A percentile compares a stretch with the other conserved stretches of the same genome.
These are phyloP conservation scores for Etheostoma nigrum DNA, from an alignment of 2,797 vertebrate species.

Conservation along the genomic window DNA sequence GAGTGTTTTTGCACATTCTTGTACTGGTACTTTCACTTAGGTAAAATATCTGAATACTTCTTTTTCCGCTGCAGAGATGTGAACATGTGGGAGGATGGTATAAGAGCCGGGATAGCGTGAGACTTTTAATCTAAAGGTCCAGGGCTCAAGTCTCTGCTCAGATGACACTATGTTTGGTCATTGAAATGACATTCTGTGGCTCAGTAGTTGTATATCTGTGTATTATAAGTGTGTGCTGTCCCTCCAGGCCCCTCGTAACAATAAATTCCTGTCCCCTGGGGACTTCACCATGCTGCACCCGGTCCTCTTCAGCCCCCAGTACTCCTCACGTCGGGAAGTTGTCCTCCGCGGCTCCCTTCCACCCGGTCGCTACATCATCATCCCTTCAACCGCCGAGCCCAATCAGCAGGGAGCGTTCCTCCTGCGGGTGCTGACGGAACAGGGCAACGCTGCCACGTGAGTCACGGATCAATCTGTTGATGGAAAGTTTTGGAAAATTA, in stretches of 20 bases:
- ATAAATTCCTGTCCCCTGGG: conserved; percentile 48
- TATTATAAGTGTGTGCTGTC: neutral
- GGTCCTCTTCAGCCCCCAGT: conserved; percentile 13
- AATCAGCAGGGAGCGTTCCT: conserved; percentile 82
- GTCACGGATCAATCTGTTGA: conserved; percentile 14
- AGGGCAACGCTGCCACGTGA: conserved; percentile 72
- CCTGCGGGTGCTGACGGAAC: conserved; percentile 80
- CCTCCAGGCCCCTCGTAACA: conserved; percentile 62
- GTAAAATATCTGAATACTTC: too few relatives aligned
- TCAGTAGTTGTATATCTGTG: neutral
- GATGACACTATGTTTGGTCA: too few relatives aligned
- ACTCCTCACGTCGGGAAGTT: conserved; percentile 71
- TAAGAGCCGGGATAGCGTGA: neutral
- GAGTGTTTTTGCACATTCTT: too few relatives aligned
- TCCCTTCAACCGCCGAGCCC: conserved; percentile 70
- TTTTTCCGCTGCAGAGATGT: too few relatives aligned
- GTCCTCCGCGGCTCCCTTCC: conserved; percentile 76
- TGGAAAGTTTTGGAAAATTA: neutral
- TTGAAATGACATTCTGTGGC: too few relatives aligned
- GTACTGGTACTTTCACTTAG: too few relatives aligned
- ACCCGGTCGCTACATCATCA: conserved; percentile 82
- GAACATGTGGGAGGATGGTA: too few relatives aligned
- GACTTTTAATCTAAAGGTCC: neutral
- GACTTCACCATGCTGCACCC: conserved; percentile 52
- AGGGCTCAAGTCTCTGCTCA: too few relatives aligned